Conservation (phyloP, 2,113 vertebrate genomes). For the Numenius arquata region DNA sequence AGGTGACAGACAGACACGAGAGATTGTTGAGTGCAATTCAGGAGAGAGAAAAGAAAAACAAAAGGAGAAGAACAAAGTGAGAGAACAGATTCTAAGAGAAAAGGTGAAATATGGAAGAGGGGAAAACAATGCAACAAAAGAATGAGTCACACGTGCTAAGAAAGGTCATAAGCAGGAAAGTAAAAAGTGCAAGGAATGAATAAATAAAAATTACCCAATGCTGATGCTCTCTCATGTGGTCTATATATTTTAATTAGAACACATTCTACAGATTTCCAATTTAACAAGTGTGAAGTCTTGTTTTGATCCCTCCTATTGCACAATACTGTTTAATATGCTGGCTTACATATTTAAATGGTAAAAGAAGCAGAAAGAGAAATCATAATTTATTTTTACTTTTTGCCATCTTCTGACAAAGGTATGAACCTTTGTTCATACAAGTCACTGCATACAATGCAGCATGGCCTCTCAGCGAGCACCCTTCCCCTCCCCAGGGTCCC, state of each 20-base stretch:
- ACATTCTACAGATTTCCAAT: neutral
- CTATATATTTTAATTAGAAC: neutral
- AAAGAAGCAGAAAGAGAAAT: neutral
- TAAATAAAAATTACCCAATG: neutral
- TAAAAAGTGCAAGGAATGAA: neutral
- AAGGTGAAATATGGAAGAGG: neutral
- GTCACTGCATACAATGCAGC: rapidly evolving
- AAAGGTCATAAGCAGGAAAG: neutral
- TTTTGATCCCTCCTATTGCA: neutral
- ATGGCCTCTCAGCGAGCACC: neutral
- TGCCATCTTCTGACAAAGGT: neutral
- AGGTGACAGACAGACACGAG: neutral
- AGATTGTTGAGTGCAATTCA: neutral
- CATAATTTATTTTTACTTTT: neutral
- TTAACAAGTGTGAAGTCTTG: neutral
- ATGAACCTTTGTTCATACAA: neutral
- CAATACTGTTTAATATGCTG: neutral
- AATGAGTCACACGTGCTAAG: neutral
- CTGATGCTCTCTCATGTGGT: neutral
- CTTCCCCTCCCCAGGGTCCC: neutral
- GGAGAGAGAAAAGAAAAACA: neutral
- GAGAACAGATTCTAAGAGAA: neutral
- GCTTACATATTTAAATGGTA: neutral
- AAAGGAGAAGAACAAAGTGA: neutral
- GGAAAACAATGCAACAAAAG: neutral